Base-by-base conservation (phyloP, 2,113 vertebrate species). In the Engraulis encrasicolus region DNA sequence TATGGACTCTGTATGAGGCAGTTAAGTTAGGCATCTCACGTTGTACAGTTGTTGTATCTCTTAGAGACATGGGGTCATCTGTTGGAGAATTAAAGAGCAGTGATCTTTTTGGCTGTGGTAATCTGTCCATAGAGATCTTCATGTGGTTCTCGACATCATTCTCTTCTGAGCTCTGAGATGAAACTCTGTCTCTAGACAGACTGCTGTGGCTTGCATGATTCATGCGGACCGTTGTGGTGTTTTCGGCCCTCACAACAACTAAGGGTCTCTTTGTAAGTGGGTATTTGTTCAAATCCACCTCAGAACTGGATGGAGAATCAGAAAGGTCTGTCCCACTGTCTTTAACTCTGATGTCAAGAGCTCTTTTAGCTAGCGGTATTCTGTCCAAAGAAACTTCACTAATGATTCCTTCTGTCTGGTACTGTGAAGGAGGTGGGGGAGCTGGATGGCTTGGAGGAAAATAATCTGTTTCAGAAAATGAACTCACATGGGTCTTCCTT, bases 401-500 rank as follows among this genome's bases (percentile, higher is more conserved):
- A 38, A 84, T 50, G 74, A 79, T 38, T 17, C 15, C 45, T n/a
- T 54, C 17, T 78, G 19, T 61, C 81, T 66, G 58, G 11, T 6
- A 66, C 23, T n/a, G 58, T 66, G n/a, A 34, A 36, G 23, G n/a
- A 52, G 45, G 20, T 78, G 49, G 38, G 58, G 45, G 15, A 61
- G 49, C 23, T 66, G 49, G 58, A 14, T 82, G 50, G 6, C 54
- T 52, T 50, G 15, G 40, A 54, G 19, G 27, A 20, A n/a, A 81
- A n/a, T 23, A 17, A 2, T 81, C 71, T 27, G 81, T 37, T 4
- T 78, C 84, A 37, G 82, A 58, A 18, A 45, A 83, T 15, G 15
- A 84, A 61, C 78, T 71, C 15, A 36, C 78, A 45, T 45, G 86
- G 23, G 27, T 23, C 40, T 54, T 79, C 81, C 50, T 83, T 6